Evolutionary conservation across 2,113 vertebrate species (phyloP).

Genomic region (Urocitellus parryii): DNA sequence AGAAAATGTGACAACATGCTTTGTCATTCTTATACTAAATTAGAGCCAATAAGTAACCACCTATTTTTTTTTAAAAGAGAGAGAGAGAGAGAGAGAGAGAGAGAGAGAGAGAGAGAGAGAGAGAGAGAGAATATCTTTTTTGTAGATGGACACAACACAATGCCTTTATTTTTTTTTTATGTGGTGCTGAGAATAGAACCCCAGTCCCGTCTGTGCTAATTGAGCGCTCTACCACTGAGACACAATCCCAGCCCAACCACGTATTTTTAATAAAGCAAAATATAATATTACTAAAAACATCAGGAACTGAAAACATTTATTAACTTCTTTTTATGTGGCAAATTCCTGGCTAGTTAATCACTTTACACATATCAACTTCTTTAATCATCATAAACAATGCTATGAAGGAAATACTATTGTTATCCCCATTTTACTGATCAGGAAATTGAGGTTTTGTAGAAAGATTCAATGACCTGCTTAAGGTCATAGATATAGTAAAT

Average conservation of each 20-base stretch:
- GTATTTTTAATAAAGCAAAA: background rate
- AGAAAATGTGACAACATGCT: background rate
- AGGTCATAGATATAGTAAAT: background rate
- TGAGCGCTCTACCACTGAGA: too few relatives aligned
- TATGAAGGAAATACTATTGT: background rate
- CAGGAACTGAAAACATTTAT: background rate
- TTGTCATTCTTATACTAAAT: background rate
- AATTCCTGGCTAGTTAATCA: background rate
- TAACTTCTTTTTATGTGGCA: background rate
- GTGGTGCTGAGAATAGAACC: too few relatives aligned
- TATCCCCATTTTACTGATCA: background rate
- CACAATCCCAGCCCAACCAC: background rate
- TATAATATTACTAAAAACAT: background rate
- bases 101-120: too few relatives aligned
- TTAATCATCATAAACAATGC: slow-evolving; percentile 27
- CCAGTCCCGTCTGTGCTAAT: too few relatives aligned
- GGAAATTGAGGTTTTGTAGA: background rate
- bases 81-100: too few relatives aligned
- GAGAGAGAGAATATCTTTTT: too few relatives aligned
- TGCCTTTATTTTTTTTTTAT: too few relatives aligned
- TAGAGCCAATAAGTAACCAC: background rate
- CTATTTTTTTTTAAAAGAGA: background rate
- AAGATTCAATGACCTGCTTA: background rate
- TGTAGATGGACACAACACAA: too few relatives aligned
- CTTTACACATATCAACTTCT: background rate